Percentiles rank a stretch among this genome's conserved stretches.
Conservation (phyloP, 2,888 invertebrate species). For the Agrotis clavis region DNA sequence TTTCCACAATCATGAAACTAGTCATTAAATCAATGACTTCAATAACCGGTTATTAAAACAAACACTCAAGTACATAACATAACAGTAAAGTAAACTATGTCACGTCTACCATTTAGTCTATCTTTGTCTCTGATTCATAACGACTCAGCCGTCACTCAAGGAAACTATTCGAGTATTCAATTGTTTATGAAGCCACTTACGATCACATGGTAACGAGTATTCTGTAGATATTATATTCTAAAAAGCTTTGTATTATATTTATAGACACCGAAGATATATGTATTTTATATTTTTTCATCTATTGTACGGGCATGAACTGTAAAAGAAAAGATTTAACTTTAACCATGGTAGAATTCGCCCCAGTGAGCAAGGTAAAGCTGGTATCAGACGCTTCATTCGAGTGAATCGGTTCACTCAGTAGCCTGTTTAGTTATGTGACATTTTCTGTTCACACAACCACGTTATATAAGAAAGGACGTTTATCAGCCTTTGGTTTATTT, state of each 20-base stretch:
- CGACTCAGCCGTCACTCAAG: constrained; percentile 26
- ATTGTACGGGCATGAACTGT: too few relatives aligned
- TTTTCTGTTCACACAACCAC: too few relatives aligned
- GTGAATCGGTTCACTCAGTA: too few relatives aligned
- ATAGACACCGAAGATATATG: not conserved
- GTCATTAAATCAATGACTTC: not conserved
- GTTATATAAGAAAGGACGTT: too few relatives aligned
- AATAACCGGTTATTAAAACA: not conserved
- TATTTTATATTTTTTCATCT: not conserved
- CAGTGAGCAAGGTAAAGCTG: too few relatives aligned
- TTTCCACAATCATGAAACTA: not conserved
- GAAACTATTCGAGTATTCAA: constrained; percentile 33
- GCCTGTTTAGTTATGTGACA: too few relatives aligned
- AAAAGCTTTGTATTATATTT: too few relatives aligned
- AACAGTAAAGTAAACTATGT: constrained; percentile 14
- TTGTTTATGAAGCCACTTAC: constrained; percentile 42
- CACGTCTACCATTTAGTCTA: constrained; percentile 17
- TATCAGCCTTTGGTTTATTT: too few relatives aligned
- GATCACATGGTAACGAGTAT: constrained; percentile 13
- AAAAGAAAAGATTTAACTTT: too few relatives aligned
- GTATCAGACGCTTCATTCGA: too few relatives aligned
- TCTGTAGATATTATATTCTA: not conserved
- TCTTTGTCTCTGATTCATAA: constrained; percentile 35
- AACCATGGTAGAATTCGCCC: too few relatives aligned
- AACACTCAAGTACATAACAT: not conserved